Percentiles rank a stretch among this genome's conserved stretches.
These are phyloP conservation scores for Chunga burmeisteri DNA, from an alignment of 2,113 vertebrate species.

Conservation along the genomic window DNA sequence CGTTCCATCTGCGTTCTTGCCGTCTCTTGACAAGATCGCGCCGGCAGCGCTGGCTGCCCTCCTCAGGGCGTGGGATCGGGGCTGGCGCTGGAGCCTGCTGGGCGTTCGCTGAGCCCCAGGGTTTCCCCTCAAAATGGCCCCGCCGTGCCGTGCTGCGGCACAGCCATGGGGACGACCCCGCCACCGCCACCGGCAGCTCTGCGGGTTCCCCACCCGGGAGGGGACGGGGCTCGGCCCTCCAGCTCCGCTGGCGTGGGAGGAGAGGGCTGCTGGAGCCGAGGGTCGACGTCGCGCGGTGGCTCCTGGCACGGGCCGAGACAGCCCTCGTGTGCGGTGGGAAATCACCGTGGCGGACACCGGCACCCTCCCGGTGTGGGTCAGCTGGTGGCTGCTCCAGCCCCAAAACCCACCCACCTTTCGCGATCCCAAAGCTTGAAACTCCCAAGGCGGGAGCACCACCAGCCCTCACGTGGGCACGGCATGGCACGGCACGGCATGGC, in stretches of 20 bases:
- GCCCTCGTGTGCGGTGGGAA: background rate
- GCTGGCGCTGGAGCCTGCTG: rapidly evolving
- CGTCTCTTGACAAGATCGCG: background rate
- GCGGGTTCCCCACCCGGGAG: background rate
- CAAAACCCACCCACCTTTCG: background rate
- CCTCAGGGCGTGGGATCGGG: rapidly evolving
- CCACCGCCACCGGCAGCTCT: background rate
- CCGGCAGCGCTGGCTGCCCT: rapidly evolving
- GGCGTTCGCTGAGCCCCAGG: no score
- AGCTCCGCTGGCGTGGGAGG: background rate
- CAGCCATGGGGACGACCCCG: rapidly evolving
- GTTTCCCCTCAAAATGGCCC: rapidly evolving
- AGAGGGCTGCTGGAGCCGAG: background rate
- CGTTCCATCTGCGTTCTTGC: background rate
- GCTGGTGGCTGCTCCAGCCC: background rate
- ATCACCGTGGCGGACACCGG: background rate
- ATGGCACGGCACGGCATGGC: background rate
- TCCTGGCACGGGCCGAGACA: no score
- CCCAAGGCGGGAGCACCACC: rapidly evolving
- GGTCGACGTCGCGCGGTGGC: rapidly evolving
- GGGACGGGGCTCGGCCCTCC: background rate
- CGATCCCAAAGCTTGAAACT: background rate
- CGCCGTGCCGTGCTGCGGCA: rapidly evolving
- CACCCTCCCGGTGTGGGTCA: rapidly evolving
- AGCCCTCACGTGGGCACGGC: background rate